Percentiles rank a stretch among this genome's conserved stretches.
Evolutionary conservation across 2,113 vertebrate species (phyloP).

Genomic region (Lycaon pictus): DNA sequence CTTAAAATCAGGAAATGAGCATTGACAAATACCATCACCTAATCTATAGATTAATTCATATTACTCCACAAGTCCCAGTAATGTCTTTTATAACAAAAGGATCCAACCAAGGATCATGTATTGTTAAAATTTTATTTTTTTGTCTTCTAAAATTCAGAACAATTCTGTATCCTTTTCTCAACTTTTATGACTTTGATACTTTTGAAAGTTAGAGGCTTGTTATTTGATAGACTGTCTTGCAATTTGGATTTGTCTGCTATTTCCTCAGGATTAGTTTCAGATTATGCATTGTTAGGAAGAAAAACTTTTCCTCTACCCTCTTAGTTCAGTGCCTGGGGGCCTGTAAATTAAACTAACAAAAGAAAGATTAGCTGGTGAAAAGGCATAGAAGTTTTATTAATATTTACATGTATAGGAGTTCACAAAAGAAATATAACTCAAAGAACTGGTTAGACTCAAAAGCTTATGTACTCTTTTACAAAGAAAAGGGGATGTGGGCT

Average conservation of each 20-base stretch:
- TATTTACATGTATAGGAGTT: neutral
- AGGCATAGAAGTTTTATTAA: neutral
- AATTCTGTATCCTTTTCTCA: neutral
- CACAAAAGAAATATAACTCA: neutral
- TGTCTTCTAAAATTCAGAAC: neutral
- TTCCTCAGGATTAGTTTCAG: neutral
- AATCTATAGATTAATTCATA: neutral
- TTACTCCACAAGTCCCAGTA: neutral
- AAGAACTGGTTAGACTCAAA: neutral
- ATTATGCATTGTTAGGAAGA: neutral
- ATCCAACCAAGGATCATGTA: neutral
- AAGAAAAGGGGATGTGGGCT: neutral
- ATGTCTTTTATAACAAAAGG: neutral
- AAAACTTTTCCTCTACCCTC: neutral
- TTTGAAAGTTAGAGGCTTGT: conserved; percentile 10
- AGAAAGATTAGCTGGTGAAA: neutral
- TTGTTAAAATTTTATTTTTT: conserved; percentile 45
- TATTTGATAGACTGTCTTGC: neutral
- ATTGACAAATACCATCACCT: neutral
- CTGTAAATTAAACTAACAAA: neutral
- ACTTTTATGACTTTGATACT: neutral
- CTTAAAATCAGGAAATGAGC: neutral
- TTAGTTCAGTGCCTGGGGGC: neutral
- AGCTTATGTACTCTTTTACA: neutral
- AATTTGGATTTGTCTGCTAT: conserved; percentile 1